Base-by-base conservation (phyloP, 2,888 invertebrate species). In the Epinotia nisella region DNA sequence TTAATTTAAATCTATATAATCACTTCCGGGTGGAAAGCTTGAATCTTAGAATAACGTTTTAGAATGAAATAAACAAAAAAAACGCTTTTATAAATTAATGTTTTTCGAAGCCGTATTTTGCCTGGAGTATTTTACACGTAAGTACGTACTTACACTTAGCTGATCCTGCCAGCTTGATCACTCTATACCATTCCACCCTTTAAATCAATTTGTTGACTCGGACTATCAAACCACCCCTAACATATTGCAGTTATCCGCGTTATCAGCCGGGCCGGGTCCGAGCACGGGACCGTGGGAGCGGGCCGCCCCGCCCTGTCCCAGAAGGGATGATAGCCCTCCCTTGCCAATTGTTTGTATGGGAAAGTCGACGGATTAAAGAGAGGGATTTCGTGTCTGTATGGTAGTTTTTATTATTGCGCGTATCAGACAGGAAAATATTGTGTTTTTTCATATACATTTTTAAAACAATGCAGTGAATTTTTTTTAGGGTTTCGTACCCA, bases 251-350 rank as follows among this genome's bases (percentile, higher is more conserved):
- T 21, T 61, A 61, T 61, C 60, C 21, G 11, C 53, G 45, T 49
- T 71, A 71, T 70, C 70, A 35, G 17, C 60, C 13, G 17, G 35
- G 9, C 61, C 49, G 53, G 49, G 59, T 39, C 69, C 61, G 61
- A 64, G 58, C 62, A 29, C 17, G 56, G 35, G 61, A 19, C 17
- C 73, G 75, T 75, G 75, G 75, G 75, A 75, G 70, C 41, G 59
- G 35, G 15, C 55, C 66, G 56, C 66, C 70, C 61, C 53, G 51
- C 15, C 61, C 51, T 29, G 68, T 75, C 75, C 70, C 75, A 72
- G 29, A 15, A 53, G 65, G 61, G 53, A 65, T 65, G 65, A 21
- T 29, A 71, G 53, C 55, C 55, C 64, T 69, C 74, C 69, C 73
- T 41, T 62, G 19, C 41, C 24, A 62, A 68, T 68, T 73, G 60